These are phyloP conservation scores for Ictalurus furcatus DNA, from an alignment of 2,113 vertebrate genomes.

Conservation along the genomic window DNA sequence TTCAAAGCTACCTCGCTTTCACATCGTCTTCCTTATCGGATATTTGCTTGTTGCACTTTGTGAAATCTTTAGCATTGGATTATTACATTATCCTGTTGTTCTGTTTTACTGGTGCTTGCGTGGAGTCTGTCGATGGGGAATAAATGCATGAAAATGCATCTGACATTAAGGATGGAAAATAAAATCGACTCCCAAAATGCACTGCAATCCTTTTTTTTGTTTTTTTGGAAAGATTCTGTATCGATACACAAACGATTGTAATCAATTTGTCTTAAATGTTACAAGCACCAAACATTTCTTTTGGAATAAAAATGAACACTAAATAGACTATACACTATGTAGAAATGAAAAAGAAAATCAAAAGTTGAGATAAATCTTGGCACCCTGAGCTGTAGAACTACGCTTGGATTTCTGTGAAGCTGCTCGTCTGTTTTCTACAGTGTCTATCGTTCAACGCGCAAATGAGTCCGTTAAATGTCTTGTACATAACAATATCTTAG, in stretches of 20 bases:
- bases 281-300: neutral
- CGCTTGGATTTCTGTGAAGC: too few species aligned
- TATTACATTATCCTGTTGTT: neutral
- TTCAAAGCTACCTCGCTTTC: neutral
- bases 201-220: neutral
- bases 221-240: neutral
- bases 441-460: too few species aligned
- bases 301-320: neutral
- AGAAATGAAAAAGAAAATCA: neutral
- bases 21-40: neutral
- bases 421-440: too few species aligned
- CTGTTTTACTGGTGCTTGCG: neutral
- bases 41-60: neutral
- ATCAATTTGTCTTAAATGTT: neutral
- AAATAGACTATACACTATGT: neutral
- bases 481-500: too few species aligned
- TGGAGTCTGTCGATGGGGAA: neutral
- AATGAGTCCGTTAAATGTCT: too few species aligned
- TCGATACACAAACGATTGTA: neutral
- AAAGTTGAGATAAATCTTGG: neutral
- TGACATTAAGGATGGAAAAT: neutral
- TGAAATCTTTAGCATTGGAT: neutral
- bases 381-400: too few species aligned
- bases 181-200: neutral
- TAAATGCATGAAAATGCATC: neutral